Evolutionary conservation across 2,113 vertebrate species (phyloP).

Genomic region (Charina bottae): DNA sequence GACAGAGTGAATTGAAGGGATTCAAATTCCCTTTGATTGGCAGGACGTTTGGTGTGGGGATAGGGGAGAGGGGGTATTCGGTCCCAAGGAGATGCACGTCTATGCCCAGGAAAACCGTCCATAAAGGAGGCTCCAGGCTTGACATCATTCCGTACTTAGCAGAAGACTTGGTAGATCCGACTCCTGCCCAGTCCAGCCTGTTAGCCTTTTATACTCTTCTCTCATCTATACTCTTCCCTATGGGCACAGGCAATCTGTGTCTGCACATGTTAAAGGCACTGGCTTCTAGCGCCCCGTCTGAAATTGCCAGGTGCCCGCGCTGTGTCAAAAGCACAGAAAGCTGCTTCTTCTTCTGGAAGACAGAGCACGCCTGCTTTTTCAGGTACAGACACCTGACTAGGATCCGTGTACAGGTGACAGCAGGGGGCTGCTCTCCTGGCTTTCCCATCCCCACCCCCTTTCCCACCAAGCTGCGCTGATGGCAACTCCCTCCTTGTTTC

Average conservation of each 20-base stretch:
- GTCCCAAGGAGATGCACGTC: neutral
- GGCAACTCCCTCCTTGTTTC: no score
- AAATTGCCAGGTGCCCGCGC: neutral
- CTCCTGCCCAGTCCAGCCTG: neutral
- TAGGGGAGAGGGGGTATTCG: accelerated
- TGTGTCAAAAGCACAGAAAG: neutral
- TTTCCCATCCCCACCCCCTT: neutral
- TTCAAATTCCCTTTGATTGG: neutral
- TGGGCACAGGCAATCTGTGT: neutral
- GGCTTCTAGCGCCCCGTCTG: neutral
- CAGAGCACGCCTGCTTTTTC: neutral
- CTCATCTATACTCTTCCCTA: no score
- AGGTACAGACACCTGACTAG: neutral
- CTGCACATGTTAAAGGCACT: accelerated
- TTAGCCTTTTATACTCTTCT: neutral
- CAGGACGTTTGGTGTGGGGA: neutral
- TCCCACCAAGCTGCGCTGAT: no score
- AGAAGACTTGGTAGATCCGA: neutral
- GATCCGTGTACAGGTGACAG: neutral
- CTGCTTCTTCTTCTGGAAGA: neutral
- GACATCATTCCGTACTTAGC: neutral
- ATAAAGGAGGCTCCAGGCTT: neutral
- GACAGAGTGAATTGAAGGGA: neutral
- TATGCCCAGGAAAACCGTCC: neutral
- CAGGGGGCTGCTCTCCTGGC: neutral